Base-by-base conservation (phyloP, 2,797 vertebrate species). In the Lutjanus campechanus region DNA sequence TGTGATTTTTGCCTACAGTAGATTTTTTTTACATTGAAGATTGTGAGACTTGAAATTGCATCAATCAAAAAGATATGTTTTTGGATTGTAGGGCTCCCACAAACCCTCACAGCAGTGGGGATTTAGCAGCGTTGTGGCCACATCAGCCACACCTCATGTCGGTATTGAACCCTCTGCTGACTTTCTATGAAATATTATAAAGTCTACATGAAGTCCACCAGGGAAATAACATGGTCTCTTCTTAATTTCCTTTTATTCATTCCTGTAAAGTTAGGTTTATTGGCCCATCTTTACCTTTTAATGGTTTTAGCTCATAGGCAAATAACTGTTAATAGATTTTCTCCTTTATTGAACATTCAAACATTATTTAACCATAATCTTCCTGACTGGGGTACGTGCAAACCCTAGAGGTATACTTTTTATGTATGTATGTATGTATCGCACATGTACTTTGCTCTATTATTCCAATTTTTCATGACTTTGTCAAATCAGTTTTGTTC, bases 241-340 rank as follows among this genome's bases (percentile, higher is more conserved):
- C 29, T 71, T 67, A 20, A 76, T 82, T 63, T 69, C 8, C 11
- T 71, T 76, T 71, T 58, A 73, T 72, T 63, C 60, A 44, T 84
- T 49, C 0, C 6, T 43, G 1, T 68, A 55, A 77, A 66, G 64
- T n/a, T 6, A 56, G 12, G 25, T 62, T 53, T 46, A 73, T 60
- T 36, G 54, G 79, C 44, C 40, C 51, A 55, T 69, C 29, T 67
- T 69, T 51, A 61, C 63, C 44, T 61, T 17, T 20, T 47, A 11
- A 55, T 59, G 58, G 2, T n/a, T 69, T 68, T 8, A 7, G 55
- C 51, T 50, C 22, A 41, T 8, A 10, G 3, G 47, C 22, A 12
- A 0, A 43, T 36, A 47, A 25, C 17, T 46, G 58, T 55, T 51
- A 63, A 71, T 67, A 40, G 20, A 47, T 75, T 76, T 66, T 58